Base-by-base conservation (phyloP, 2,888 invertebrate genomes). In the Chironomus riparius region DNA sequence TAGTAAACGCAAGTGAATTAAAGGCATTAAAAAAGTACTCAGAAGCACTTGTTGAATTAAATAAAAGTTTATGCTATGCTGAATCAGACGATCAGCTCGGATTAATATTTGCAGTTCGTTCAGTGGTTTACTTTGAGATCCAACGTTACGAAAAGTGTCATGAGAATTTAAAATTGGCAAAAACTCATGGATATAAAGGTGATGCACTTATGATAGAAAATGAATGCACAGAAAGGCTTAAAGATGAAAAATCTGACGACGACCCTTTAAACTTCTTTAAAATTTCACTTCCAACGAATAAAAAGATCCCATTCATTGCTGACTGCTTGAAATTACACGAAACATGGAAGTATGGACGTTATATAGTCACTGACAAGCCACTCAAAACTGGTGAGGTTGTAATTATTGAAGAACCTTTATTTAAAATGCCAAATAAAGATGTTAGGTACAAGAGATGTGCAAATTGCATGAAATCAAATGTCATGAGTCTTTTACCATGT, bases 361-460 rank as follows among this genome's bases (percentile, higher is more conserved):
- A 48, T n/a, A 65, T 74, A n/a, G 47, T 47, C 3, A 74, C 74
- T 10, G 68, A 28, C 13, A 62, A 15, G 22, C 1, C 28, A 18
- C n/a, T 74, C n/a, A 65, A 21, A 5, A 15, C 65, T 12, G 74
- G 74, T 10, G 74, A 74, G 3, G 12, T 74, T 21, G 2, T 74
- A n/a, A 22, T 24, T 5, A 48, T 74, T 21, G 74, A 74, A 13
- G 62, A 47, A n/a, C 68, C 74, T 5, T 22, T 74, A 15, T 74
- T 47, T 48, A 65, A 74, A 24, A 62, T 62, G 62, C 47, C 61
- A 5, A 62, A 65, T 22, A 48, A 48, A 62, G 28, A 62, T 22
- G 10, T 47, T 21, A 7, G 18, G 3, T n/a, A 18, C 18, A 47
- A 38, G 7, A 21, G 74, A 4, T 74, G 74, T n/a, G n/a, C 62